Percentiles rank a stretch among this genome's conserved stretches.
Evolutionary conservation across 1,140 invertebrate species (phyloP).

Genomic region (Cheumatopsyche charites): DNA sequence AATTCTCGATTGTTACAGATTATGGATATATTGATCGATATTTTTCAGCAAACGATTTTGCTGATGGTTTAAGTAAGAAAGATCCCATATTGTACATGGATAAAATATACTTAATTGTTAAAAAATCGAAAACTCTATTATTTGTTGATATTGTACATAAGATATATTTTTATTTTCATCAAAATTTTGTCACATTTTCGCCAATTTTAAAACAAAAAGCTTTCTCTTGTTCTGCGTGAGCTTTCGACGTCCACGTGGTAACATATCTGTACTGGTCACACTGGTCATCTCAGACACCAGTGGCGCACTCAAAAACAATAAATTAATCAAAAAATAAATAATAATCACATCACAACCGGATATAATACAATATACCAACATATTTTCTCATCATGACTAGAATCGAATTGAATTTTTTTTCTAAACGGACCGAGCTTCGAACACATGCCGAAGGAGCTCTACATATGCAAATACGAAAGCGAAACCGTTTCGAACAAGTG

Average conservation of each 20-base stretch:
- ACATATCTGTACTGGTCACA: slow-evolving; percentile 1
- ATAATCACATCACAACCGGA: neutral
- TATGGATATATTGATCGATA: too few relatives aligned
- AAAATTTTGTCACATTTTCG: too few relatives aligned
- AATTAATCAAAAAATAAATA: neutral
- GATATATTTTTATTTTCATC: too few relatives aligned
- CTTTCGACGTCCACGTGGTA: neutral
- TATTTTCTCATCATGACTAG: too few relatives aligned
- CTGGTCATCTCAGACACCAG: neutral
- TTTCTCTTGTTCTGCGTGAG: neutral
- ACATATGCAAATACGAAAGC: slow-evolving; percentile 18
- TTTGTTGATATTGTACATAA: too few relatives aligned
- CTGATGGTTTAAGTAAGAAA: too few relatives aligned
- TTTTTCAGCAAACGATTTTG: too few relatives aligned
- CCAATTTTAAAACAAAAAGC: slow-evolving; percentile 6
- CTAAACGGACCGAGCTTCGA: neutral
- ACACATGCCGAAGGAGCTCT: neutral
- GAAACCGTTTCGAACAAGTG: slow-evolving; percentile 15
- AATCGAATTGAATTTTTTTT: neutral
- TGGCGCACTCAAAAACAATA: neutral
- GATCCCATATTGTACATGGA: too few relatives aligned
- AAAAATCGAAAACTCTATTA: too few relatives aligned
- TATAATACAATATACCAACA: too few relatives aligned
- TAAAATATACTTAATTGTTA: too few relatives aligned
- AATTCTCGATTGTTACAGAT: too few relatives aligned